Conservation (phyloP, 2,113 vertebrate species). For the Todiramphus saurophagus region DNA sequence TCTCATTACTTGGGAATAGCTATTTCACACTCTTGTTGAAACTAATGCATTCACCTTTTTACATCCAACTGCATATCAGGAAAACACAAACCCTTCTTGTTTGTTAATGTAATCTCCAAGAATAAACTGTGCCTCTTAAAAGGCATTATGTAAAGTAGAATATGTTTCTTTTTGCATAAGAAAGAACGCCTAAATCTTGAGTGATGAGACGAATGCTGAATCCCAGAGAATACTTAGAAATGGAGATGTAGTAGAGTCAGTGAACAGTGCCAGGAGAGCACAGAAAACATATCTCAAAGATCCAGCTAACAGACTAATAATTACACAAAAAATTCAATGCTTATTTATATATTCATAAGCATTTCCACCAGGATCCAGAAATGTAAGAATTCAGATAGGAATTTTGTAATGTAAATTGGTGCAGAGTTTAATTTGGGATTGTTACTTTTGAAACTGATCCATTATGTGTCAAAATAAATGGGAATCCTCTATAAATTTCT, state of each 20-base stretch:
- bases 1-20: not conserved
- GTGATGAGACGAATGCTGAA: not conserved
- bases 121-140: slow-evolving; percentile 7
- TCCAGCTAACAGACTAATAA: not conserved
- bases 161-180: slow-evolving; percentile 13
- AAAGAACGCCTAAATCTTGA: not conserved
- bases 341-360: not conserved
- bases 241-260: not conserved
- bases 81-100: not conserved
- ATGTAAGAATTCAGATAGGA: not conserved
- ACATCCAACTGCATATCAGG: not conserved
- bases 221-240: not conserved
- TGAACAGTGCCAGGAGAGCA: not conserved
- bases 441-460: not conserved
- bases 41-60: not conserved
- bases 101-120: slow-evolving; percentile 25
- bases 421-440: not conserved
- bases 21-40: not conserved
- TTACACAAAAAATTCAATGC: not conserved
- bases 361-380: not conserved
- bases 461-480: not conserved
- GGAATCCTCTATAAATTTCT: not conserved
- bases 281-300: not conserved
- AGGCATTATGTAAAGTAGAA: slow-evolving; percentile 8
- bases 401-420: not conserved